Base-by-base conservation (phyloP, 2,797 vertebrate genomes). In the Cheirogaleus major region DNA sequence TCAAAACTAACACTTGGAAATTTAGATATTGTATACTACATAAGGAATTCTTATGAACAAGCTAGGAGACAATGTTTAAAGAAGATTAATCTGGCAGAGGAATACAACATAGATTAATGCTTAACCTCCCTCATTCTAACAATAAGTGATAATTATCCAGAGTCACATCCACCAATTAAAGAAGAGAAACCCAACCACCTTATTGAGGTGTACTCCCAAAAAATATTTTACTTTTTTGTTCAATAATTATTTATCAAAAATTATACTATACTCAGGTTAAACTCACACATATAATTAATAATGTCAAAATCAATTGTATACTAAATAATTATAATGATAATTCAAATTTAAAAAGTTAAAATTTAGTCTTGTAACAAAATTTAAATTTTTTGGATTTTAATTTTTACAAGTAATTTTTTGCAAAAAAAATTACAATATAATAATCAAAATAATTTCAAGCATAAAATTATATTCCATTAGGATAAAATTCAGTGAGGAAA, bases 401-500 rank as follows among this genome's bases (percentile, higher is more conserved):
- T 82, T 72, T 35, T 32, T 80, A 38, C 25, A 82, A 72, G 65
- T 18, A 73, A 38, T 84, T 43, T 84, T 95, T 93, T 95, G 7
- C 38, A 88, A 17, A 86, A 89, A 85, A 85, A 82, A 73, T 45
- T 93, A 32, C 11, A 63, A n/a, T 43, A 41, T 63, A 89, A 75
- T 83, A 86, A 38, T 88, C 48, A 79, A 92, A 80, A 35, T 88
- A 75, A 38, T 80, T 91, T 89, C 3, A 35, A 57, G 59, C 59
- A 67, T 84, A 70, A 76, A 93, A 55, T 38, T 86, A 22, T 55
- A 80, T 73, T 86, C 41, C 45, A 88, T 65, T 76, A 78, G 32
- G 55, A 25, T 96, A 73, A 82, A 95, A 76, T 72, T 94, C 35
- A 79, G 8, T 59, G 78, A 86, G 30, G 20, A 95, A 79, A 72